These are phyloP conservation scores for Sthenelais limicola DNA, from an alignment of 2,888 invertebrate genomes.

Conservation along the genomic window DNA sequence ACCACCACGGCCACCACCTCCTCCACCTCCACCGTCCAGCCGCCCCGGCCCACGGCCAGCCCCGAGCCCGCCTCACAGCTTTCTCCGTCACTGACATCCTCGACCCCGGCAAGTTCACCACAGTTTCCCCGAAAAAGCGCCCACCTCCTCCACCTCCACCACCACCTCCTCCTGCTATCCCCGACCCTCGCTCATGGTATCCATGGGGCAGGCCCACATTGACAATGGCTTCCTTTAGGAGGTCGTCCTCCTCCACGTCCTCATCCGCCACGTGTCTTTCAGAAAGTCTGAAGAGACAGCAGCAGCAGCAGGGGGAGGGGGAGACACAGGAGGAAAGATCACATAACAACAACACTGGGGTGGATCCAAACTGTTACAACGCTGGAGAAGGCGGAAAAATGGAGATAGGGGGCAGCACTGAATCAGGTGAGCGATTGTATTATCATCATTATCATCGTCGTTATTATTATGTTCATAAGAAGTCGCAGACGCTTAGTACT, in stretches of 20 bases:
- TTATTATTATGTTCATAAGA: no score
- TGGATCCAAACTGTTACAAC: no score
- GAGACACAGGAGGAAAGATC: no score
- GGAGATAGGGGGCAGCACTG: slow-evolving; percentile 24
- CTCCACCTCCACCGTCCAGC: neutral
- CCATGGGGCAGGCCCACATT: neutral
- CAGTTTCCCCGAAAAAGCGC: no score
- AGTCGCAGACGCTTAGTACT: no score
- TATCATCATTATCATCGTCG: no score
- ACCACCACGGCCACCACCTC: neutral
- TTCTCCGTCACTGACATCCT: slow-evolving; percentile 49
- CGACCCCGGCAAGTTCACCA: slow-evolving; percentile 45
- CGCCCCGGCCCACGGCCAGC: neutral
- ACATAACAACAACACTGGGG: no score
- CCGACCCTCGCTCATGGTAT: no score
- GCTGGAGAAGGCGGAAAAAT: no score
- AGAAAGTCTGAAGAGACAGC: no score
- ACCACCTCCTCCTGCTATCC: neutral
- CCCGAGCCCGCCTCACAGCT: slow-evolving; percentile 9
- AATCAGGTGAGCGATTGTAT: neutral
- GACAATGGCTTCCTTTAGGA: neutral
- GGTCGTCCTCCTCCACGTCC: neutral
- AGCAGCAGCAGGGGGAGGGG: no score
- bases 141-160: neutral
- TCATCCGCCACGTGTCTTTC: neutral